Evolutionary conservation across 1,140 invertebrate species (phyloP), one percentile per base, ranked within the genome.

Genomic region (Drosophila athabasca): DNA sequence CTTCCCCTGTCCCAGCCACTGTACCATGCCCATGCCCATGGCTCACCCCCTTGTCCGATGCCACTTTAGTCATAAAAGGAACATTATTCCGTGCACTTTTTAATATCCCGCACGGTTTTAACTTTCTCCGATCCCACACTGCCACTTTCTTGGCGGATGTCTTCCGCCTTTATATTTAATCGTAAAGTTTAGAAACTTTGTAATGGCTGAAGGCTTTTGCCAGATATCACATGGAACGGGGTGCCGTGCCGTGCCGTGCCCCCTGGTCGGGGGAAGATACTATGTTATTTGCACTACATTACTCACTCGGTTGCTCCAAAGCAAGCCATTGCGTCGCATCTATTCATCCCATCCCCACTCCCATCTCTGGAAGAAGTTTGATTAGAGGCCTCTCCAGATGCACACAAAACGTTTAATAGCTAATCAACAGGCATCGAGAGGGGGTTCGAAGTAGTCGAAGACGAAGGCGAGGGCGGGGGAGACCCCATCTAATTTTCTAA

Each of bases 171-270:
- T 79, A 72, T 71, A 79, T 69, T 76, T 85, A 76, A 90, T 79
- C 88, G 84, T 76, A 79, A 80, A 82, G 89, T 79, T 90, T 90
- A 90, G 89, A 90, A 90, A 90, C 78, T 73, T 89, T 90, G 77
- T 79, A 77, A 89, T 85, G 66, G 46, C 73, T 54, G 52, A 59
- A 19, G 66, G 49, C 62, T 48, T 29, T 52, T 39, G 24, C 35
- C 15, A 9, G 8, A 19, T 35, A 35, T 39, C 43, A 53, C 11
- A 55, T 17, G 52, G 22, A 41, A 19, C 22, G 41, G 45, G n/a
- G 41, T 55, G 41, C 24, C 11, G 24, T 26, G 24, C 7, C 8
- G 6, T 29, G 6, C 29, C 29, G 29, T 29, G 0, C 7, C 2
- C 35, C 2, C 35, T 31, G 26, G 24, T 4, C 11, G 39, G 9